A percentile compares a stretch with the other conserved stretches of the same genome.
These are phyloP conservation scores for Cephus nigrinus DNA, from an alignment of 2,888 invertebrate species.

Conservation along the genomic window DNA sequence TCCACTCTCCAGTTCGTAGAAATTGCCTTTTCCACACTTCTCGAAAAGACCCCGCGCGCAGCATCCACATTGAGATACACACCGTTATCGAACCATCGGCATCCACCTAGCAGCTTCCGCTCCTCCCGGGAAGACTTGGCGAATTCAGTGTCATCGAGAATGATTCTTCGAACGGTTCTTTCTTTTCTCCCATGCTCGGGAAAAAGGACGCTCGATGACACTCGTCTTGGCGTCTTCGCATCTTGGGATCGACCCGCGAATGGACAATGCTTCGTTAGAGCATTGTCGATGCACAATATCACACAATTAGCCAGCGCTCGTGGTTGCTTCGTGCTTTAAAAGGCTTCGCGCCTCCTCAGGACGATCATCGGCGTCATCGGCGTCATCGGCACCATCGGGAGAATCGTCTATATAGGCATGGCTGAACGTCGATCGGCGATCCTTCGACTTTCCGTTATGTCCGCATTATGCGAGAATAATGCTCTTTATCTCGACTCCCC, in stretches of 20 bases:
- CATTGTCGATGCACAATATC: conserved; percentile 63
- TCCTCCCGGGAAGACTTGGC: neutral
- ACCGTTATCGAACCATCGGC: neutral
- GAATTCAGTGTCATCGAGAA: neutral
- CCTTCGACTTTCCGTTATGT: conserved; percentile 36
- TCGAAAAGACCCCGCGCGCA: neutral
- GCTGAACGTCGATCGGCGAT: conserved; percentile 55
- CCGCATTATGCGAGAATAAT: conserved; percentile 29
- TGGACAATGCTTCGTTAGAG: conserved; percentile 64
- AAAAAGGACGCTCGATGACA: neutral
- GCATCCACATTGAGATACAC: neutral
- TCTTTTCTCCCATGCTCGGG: neutral
- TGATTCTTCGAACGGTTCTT: neutral
- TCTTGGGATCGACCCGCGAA: conserved; percentile 5
- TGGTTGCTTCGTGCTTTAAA: conserved; percentile 26
- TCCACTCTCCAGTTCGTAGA: neutral
- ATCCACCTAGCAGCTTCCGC: neutral
- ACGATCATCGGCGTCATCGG: conserved; percentile 25
- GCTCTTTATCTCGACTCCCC: conserved; percentile 39
- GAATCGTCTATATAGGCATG: conserved; percentile 45
- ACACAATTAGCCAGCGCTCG: conserved; percentile 55
- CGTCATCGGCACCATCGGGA: conserved; percentile 3
- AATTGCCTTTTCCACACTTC: neutral
- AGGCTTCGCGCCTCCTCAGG: conserved; percentile 26
- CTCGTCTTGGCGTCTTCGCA: neutral